A percentile compares a stretch with the other conserved stretches of the same genome.
phyloP scores from a whole-genome alignment of 2,888 invertebrate species.

The Spodoptera littoralis region DNA sequence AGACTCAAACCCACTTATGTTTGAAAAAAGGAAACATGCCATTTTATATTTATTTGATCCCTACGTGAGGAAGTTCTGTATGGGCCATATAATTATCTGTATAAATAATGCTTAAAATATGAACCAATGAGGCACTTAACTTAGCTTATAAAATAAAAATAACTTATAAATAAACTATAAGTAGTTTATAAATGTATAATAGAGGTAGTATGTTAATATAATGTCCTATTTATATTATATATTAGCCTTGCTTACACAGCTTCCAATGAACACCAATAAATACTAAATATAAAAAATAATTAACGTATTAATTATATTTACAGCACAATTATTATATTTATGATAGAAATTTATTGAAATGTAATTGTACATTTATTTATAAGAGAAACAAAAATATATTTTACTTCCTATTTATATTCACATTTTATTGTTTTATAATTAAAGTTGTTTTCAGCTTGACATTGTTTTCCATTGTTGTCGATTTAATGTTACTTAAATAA shows the following conservation, averaged over 20 bases:
- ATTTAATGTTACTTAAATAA: too few species aligned
- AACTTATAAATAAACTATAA: too few species aligned
- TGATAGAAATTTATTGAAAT: slow-evolving; percentile 13
- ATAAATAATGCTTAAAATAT: too few species aligned
- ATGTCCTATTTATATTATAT: slow-evolving; percentile 5
- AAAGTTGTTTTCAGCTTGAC: too few species aligned
- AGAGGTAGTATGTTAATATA: slow-evolving; percentile 28
- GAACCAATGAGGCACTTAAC: too few species aligned
- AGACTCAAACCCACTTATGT: too few species aligned
- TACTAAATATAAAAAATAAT: slow-evolving; percentile 22
- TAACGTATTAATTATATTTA: slow-evolving; percentile 29
- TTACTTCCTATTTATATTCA: slow-evolving; percentile 10
- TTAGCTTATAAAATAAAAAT: too few species aligned
- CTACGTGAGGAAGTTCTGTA: too few species aligned
- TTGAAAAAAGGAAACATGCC: too few species aligned
- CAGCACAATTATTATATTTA: slow-evolving; percentile 21
- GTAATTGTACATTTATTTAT: slow-evolving; percentile 3
- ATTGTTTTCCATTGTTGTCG: too few species aligned
- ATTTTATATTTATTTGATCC: too few species aligned
- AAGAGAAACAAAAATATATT: slow-evolving; percentile 6
- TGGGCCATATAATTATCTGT: too few species aligned
- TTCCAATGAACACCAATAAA: slow-evolving; percentile 26
- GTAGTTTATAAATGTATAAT: slow-evolving; percentile 1
- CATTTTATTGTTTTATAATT: slow-evolving; percentile 2
- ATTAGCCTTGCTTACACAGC: slow-evolving; percentile 32